Percentiles rank a stretch among this genome's conserved stretches.
phyloP scores from a whole-genome alignment of 2,797 vertebrate genomes.

The Melanotaenia nigrans region DNA sequence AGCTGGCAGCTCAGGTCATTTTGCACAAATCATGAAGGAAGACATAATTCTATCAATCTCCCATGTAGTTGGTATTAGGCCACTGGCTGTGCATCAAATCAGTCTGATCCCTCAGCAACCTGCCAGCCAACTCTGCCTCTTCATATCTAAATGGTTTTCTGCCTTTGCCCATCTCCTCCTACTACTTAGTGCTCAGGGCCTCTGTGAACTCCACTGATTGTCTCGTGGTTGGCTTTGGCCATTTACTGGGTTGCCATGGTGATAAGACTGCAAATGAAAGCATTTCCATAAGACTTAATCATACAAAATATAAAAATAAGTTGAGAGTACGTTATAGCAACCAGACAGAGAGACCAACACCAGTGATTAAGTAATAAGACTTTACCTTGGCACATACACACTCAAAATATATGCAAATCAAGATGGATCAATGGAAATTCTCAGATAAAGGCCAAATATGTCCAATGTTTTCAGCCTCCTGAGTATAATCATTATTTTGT shows the following conservation, averaged over 20 bases:
- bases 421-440: constrained; percentile 2
- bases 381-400: background rate
- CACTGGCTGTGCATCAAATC: constrained; percentile 25
- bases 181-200: constrained; percentile 35
- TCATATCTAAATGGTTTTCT: constrained; percentile 48
- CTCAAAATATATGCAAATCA: background rate
- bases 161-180: constrained; percentile 41
- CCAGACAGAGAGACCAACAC: constrained; percentile 5
- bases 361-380: constrained; percentile 2
- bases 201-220: constrained; percentile 43
- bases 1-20: constrained; percentile 21
- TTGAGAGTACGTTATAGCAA: constrained; percentile 1
- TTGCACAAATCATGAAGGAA: constrained; percentile 4
- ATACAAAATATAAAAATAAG: constrained; percentile 10
- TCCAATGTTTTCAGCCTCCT: constrained; percentile 9
- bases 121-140: constrained; percentile 29
- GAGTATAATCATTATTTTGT: constrained; percentile 25
- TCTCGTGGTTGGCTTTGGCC: constrained; percentile 27
- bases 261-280: constrained; percentile 38
- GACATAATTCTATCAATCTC: constrained; percentile 30
- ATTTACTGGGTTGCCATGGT: constrained; percentile 48
- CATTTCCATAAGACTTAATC: constrained; percentile 39
- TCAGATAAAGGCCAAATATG: background rate
- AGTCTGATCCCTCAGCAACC: constrained; percentile 26
- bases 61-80: constrained; percentile 22